Percentiles rank a stretch among this genome's conserved stretches.
phyloP scores from a whole-genome alignment of 2,113 vertebrate genomes.

The Odobenus rosmarus region DNA sequence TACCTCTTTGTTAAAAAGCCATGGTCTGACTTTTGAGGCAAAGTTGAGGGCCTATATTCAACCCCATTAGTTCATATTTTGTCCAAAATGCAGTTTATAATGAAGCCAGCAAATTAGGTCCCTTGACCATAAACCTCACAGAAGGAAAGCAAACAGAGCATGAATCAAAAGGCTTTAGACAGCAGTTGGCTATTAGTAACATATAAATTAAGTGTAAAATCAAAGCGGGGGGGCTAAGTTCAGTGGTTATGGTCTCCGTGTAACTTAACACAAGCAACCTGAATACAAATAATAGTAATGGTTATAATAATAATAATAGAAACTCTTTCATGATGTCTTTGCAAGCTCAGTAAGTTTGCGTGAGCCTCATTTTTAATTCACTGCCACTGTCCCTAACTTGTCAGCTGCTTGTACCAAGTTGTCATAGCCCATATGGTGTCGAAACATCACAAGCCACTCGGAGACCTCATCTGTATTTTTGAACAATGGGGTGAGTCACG shows the following conservation, averaged over 20 bases:
- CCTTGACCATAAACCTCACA: slow-evolving; percentile 88
- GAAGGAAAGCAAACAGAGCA: slow-evolving; percentile 87
- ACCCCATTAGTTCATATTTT: slow-evolving; percentile 87
- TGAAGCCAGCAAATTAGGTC: slow-evolving; percentile 89
- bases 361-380: neutral
- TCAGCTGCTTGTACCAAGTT: neutral
- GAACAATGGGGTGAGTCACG: slow-evolving; percentile 57
- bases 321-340: neutral
- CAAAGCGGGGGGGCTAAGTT: slow-evolving; percentile 61
- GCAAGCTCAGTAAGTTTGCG: slow-evolving; percentile 53
- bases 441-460: slow-evolving; percentile 54
- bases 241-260: slow-evolving; percentile 62
- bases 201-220: slow-evolving; percentile 85
- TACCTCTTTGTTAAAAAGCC: slow-evolving; percentile 84
- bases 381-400: slow-evolving; percentile 19
- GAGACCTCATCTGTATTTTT: slow-evolving; percentile 45
- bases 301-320: neutral
- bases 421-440: neutral
- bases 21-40: slow-evolving; percentile 83
- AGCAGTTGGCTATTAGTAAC: slow-evolving; percentile 86
- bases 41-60: slow-evolving; percentile 84
- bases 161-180: slow-evolving; percentile 88
- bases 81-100: slow-evolving; percentile 86
- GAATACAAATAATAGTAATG: neutral
- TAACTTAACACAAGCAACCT: slow-evolving; percentile 44